Percentiles rank a stretch among this genome's conserved stretches.
phyloP scores from a whole-genome alignment of 2,888 invertebrate genomes.

The Choreutis nemorana region DNA sequence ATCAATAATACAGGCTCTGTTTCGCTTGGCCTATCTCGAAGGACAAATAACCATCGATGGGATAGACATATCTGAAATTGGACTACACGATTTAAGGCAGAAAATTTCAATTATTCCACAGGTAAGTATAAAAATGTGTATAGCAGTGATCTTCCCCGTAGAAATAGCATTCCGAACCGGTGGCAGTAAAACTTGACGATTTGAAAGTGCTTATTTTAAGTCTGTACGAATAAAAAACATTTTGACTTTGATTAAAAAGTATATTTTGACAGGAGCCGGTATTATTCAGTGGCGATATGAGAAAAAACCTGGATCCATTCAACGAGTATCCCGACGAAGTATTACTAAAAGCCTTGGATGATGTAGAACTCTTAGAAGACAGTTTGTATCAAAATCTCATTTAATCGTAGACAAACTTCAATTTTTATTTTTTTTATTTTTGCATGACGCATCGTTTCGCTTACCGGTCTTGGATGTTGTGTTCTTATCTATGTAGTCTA shows the following conservation, averaged over 20 bases:
- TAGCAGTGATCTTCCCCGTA: too few relatives aligned
- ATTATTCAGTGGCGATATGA: slow-evolving; percentile 83
- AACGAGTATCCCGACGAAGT: slow-evolving; percentile 75
- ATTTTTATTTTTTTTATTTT: too few relatives aligned
- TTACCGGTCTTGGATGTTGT: too few relatives aligned
- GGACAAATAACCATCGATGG: slow-evolving; percentile 76
- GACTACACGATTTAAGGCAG: slow-evolving; percentile 66
- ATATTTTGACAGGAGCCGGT: slow-evolving; percentile 77
- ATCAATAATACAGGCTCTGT: slow-evolving; percentile 73
- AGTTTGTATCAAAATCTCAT: too few relatives aligned
- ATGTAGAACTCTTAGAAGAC: slow-evolving; percentile 67
- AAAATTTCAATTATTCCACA: slow-evolving; percentile 72
- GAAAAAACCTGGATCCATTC: slow-evolving; percentile 83
- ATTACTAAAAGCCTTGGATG: slow-evolving; percentile 80
- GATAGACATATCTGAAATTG: slow-evolving; percentile 65
- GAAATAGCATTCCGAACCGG: too few relatives aligned
- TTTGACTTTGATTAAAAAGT: neutral
- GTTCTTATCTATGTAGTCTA: too few relatives aligned
- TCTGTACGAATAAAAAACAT: too few relatives aligned
- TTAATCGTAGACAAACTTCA: too few relatives aligned
- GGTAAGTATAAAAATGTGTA: too few relatives aligned
- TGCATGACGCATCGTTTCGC: too few relatives aligned
- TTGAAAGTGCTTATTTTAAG: too few relatives aligned
- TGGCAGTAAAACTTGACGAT: too few relatives aligned
- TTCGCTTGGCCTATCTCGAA: slow-evolving; percentile 69